Evolutionary conservation across 2,797 vertebrate genomes (phyloP).

Genomic region (Hypotaenidia okinawae): DNA sequence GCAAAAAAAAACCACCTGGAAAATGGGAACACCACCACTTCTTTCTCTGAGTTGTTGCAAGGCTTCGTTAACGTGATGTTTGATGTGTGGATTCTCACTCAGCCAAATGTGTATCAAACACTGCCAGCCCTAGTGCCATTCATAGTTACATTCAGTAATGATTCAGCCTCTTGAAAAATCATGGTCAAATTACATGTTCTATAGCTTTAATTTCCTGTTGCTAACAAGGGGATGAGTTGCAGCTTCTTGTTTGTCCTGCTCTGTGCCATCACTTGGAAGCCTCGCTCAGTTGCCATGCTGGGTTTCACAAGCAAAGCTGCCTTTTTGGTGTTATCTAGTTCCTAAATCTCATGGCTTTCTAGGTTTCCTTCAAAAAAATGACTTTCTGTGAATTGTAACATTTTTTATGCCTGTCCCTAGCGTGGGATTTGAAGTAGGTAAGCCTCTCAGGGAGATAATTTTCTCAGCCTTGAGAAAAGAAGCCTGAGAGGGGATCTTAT

Average conservation of each 20-base stretch:
- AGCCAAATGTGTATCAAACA: neutral
- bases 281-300: neutral
- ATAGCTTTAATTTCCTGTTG: conserved; percentile 31
- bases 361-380: neutral
- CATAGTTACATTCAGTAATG: conserved; percentile 37
- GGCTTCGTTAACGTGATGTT: neutral
- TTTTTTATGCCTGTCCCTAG: fast-evolving
- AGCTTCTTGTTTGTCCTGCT: conserved; percentile 33
- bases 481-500: no score
- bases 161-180: conserved; percentile 57
- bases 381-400: neutral
- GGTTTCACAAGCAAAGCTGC: neutral
- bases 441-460: neutral
- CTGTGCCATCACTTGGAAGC: neutral
- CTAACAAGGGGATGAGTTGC: conserved; percentile 42
- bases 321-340: neutral
- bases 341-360: neutral
- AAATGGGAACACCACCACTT: neutral
- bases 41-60: neutral
- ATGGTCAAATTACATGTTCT: conserved; percentile 42
- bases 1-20: neutral
- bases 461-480: no score
- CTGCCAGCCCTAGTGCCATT: neutral
- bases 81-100: neutral
- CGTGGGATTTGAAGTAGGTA: neutral